Evolutionary conservation across 1,140 invertebrate genomes (phyloP), one percentile per base, ranked within the genome.

Genomic region (Leptonema lineaticorne): DNA sequence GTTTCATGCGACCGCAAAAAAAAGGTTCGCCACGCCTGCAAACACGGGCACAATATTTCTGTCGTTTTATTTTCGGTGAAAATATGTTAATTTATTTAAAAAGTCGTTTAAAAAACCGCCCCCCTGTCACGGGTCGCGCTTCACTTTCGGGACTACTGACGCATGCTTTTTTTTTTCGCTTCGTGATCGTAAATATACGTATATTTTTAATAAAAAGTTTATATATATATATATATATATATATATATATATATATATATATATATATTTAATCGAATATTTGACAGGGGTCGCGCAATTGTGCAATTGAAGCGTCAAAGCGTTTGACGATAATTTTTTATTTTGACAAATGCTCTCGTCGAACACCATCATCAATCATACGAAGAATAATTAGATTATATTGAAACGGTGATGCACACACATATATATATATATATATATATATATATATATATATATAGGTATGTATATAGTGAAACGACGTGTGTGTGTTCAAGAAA

Each of bases 11-110:
- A n/a, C n/a, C n/a, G n/a, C n/a, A n/a, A n/a, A n/a, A n/a, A n/a
- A n/a, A n/a, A n/a, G n/a, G n/a, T n/a, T n/a, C n/a, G 22, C 50
- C 50, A 53, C 50, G 50, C 50, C 50, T 53, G 50, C 18, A 53
- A 53, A 53, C 50, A 53, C 50, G 11, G 37, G 37, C 24, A 41
- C 37, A 41, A 41, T 14, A 41, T 9, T 41, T 53, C 50, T 11
- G 24, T 53, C 27, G 27, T 53, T 45, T 16, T 4, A 2, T 22
- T 22, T 53, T 24, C 22, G 4, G 14, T 7, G 24, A 28, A 28
- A 37, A 59, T 59, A 59, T 59, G 57, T 24, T 59, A 59, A 59
- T 59, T 30, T 59, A 59, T 59, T 59, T 33, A 33, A 59, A 59
- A 37, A 59, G 30, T 30, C 57, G 28, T 33, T 30, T 59, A 33